A percentile compares a stretch with the other conserved stretches of the same genome.
These are phyloP conservation scores for Enteromius trimaculatus DNA, from an alignment of 2,797 vertebrate species.

Conservation along the genomic window DNA sequence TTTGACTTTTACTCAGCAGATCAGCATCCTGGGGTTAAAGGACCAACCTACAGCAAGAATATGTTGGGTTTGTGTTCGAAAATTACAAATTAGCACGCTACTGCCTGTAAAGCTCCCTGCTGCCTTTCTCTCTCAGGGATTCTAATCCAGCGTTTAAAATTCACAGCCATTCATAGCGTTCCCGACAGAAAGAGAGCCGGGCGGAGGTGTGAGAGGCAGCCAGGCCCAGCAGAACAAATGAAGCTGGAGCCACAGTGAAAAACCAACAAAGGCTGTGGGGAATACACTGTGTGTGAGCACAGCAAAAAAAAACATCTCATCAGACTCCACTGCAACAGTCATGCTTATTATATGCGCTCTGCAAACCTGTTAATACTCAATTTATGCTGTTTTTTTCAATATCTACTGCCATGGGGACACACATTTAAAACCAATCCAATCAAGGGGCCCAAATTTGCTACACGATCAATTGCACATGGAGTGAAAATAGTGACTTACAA, in stretches of 20 bases:
- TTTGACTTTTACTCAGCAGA: background rate
- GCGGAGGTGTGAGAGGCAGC: constrained; percentile 23
- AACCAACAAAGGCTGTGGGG: constrained; percentile 40
- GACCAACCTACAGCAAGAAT: constrained; percentile 4
- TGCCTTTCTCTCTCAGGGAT: constrained; percentile 32
- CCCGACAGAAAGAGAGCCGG: constrained; percentile 38
- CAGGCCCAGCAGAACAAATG: constrained; percentile 44
- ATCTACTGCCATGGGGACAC: constrained; percentile 1
- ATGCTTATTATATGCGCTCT: background rate
- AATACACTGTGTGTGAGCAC: constrained; percentile 35
- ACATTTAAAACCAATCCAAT: constrained; percentile 23
- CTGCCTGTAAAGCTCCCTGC: constrained; percentile 24
- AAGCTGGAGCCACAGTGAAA: constrained; percentile 39
- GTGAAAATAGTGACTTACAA: background rate
- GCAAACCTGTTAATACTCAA: constrained; percentile 18
- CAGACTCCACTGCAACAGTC: constrained; percentile 3
- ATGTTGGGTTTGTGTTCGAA: constrained; percentile 18
- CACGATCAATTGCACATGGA: background rate
- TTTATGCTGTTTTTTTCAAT: background rate
- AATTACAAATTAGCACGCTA: constrained; percentile 33
- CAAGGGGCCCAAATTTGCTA: background rate
- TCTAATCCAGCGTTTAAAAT: constrained; percentile 44
- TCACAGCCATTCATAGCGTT: constrained; percentile 37
- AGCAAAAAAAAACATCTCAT: constrained; percentile 32
- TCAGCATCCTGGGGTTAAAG: background rate